Conservation (phyloP, 2,888 invertebrate species). For the Gastrophysa polygoni region DNA sequence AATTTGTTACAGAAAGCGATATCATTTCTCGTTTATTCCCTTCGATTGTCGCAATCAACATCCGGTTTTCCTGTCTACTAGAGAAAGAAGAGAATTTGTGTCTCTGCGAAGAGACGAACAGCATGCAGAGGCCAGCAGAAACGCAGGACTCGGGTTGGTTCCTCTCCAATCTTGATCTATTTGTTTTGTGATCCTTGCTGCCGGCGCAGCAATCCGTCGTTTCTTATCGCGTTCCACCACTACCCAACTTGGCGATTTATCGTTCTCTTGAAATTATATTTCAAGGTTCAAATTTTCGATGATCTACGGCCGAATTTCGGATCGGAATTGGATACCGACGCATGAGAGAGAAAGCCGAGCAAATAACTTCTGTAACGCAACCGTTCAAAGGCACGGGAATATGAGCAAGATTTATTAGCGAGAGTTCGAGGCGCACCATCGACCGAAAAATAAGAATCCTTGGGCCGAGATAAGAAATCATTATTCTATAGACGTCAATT, state of each 20-base stretch:
- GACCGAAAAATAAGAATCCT: not conserved
- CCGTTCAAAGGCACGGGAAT: constrained; percentile 3
- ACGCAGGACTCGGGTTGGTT: constrained; percentile 42
- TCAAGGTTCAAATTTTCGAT: constrained; percentile 57
- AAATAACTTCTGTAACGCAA: constrained; percentile 12
- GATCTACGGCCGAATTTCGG: constrained; percentile 57
- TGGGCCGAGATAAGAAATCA: too few species aligned
- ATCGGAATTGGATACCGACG: constrained; percentile 56
- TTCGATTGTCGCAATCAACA: constrained; percentile 59
- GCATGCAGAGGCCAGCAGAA: constrained; percentile 56
- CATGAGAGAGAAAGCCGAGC: constrained; percentile 18
- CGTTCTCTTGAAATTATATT: constrained; percentile 56
- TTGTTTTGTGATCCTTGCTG: constrained; percentile 59
- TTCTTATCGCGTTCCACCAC: constrained; percentile 56
- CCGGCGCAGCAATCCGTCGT: constrained; percentile 55
- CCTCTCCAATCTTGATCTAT: constrained; percentile 58
- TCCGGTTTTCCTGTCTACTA: constrained; percentile 57
- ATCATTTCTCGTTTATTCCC: constrained; percentile 54
- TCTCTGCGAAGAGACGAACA: constrained; percentile 41
- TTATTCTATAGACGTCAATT: too few species aligned
- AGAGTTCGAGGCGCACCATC: not conserved
- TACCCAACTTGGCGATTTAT: constrained; percentile 50
- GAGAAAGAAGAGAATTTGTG: constrained; percentile 55
- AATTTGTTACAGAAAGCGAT: constrained; percentile 52
- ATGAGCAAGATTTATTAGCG: not conserved